A percentile compares a stretch with the other conserved stretches of the same genome.
These are phyloP conservation scores for Bovichtus variegatus DNA, from an alignment of 2,797 vertebrate genomes.

Conservation along the genomic window DNA sequence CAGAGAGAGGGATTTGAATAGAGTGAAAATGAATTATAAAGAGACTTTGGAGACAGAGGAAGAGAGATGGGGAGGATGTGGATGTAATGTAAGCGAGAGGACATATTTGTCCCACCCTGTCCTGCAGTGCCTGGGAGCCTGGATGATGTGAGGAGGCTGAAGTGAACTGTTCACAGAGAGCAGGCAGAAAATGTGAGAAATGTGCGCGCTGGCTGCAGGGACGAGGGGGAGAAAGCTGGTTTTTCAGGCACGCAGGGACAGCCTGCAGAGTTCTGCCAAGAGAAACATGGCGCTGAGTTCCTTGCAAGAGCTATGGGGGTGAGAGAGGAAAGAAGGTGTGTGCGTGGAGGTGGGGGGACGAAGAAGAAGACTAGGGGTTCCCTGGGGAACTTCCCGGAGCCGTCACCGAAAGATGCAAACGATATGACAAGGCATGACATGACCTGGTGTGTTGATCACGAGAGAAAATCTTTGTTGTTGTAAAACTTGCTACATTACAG, in stretches of 20 bases:
- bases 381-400: conserved; percentile 66
- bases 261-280: conserved; percentile 87
- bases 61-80: conserved; percentile 67
- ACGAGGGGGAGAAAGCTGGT: conserved; percentile 80
- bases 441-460: conserved; percentile 55
- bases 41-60: conserved; percentile 59
- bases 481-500: conserved; percentile 30
- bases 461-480: conserved; percentile 39
- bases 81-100: conserved; percentile 71
- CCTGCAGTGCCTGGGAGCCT: conserved; percentile 69
- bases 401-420: conserved; percentile 61
- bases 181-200: conserved; percentile 88
- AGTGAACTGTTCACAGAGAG: conserved; percentile 76
- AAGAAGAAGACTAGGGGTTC: conserved; percentile 70
- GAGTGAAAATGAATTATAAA: conserved; percentile 67
- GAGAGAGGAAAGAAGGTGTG: conserved; percentile 48
- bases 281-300: conserved; percentile 85
- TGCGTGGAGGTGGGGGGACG: conserved; percentile 29
- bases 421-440: conserved; percentile 55
- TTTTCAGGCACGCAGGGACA: conserved; percentile 87
- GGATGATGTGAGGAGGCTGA: conserved; percentile 69
- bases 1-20: conserved; percentile 66
- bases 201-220: conserved; percentile 82
- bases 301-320: conserved; percentile 78
- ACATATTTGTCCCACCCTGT: conserved; percentile 78